Evolutionary conservation across 2,888 invertebrate genomes (phyloP).

Genomic region (Euproctis similis): DNA sequence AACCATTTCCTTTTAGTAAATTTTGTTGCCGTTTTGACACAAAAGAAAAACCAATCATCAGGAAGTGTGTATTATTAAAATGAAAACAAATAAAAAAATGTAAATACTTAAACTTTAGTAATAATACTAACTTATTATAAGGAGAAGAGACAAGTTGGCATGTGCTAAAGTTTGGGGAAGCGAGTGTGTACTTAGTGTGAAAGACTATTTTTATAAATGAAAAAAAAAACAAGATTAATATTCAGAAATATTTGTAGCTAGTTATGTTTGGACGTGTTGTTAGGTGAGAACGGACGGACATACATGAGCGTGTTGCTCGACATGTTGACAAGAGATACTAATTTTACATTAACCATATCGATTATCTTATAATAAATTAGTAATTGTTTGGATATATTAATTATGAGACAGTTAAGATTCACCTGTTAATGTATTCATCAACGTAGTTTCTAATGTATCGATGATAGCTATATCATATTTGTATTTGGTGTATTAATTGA

Average conservation of each 20-base stretch:
- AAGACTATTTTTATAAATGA: conserved; percentile 68
- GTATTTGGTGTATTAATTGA: conserved; percentile 48
- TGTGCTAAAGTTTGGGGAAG: conserved; percentile 38
- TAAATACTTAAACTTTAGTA: conserved; percentile 57
- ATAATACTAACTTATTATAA: conserved; percentile 54
- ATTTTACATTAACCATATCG: conserved; percentile 68
- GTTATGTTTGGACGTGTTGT: conserved; percentile 56
- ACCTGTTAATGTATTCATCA: conserved; percentile 73
- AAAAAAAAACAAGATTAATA: conserved; percentile 38
- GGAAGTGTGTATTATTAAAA: conserved; percentile 61
- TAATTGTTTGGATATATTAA: conserved; percentile 57
- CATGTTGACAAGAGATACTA: conserved; percentile 42
- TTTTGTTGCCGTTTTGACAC: conserved; percentile 35
- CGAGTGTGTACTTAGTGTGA: conserved; percentile 34
- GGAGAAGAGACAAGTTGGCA: conserved; percentile 56
- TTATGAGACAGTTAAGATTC: conserved; percentile 61
- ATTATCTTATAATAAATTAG: conserved; percentile 53
- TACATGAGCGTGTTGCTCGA: conserved; percentile 31
- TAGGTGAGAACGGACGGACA: conserved; percentile 27
- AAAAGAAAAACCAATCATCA: conserved; percentile 46
- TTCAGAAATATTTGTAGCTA: conserved; percentile 58
- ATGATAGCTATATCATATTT: conserved; percentile 69
- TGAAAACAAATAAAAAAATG: too few species aligned
- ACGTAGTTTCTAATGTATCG: conserved; percentile 57
- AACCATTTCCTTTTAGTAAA: conserved; percentile 38